A percentile compares a stretch with the other conserved stretches of the same genome.
Evolutionary conservation across 2,113 vertebrate genomes (phyloP).

Genomic region (Leptosomus discolor): DNA sequence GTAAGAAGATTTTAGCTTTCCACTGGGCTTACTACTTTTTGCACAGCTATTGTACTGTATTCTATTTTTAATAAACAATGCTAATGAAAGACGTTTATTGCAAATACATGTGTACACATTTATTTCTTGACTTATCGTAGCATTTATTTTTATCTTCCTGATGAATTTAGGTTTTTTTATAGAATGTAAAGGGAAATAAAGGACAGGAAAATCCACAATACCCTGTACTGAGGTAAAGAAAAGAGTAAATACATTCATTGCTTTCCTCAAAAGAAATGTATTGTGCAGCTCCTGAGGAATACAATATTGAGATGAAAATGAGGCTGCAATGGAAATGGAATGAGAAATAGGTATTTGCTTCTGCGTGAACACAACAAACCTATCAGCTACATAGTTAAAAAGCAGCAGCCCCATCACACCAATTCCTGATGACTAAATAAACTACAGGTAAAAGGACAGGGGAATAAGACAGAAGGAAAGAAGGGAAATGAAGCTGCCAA

Average conservation of each 20-base stretch:
- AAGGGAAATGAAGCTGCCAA: conserved; percentile 73
- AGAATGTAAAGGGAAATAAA: neutral
- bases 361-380: conserved; percentile 43
- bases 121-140: neutral
- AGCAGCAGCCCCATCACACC: conserved; percentile 16
- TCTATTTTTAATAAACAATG: neutral
- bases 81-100: neutral
- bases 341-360: conserved; percentile 67
- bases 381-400: conserved; percentile 41
- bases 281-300: conserved; percentile 67
- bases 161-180: neutral
- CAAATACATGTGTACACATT: neutral
- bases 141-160: conserved; percentile 13
- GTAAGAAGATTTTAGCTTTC: neutral
- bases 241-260: conserved; percentile 72
- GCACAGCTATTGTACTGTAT: neutral
- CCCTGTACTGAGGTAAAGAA: conserved; percentile 2
- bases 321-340: conserved; percentile 67
- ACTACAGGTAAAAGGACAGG: conserved; percentile 62
- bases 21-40: neutral
- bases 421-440: conserved; percentile 62
- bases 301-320: conserved; percentile 68
- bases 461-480: conserved; percentile 56
- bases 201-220: conserved; percentile 21
- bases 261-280: conserved; percentile 62